These are phyloP conservation scores for Peromyscus attwateri DNA, from an alignment of 2,797 vertebrate species.

Conservation along the genomic window DNA sequence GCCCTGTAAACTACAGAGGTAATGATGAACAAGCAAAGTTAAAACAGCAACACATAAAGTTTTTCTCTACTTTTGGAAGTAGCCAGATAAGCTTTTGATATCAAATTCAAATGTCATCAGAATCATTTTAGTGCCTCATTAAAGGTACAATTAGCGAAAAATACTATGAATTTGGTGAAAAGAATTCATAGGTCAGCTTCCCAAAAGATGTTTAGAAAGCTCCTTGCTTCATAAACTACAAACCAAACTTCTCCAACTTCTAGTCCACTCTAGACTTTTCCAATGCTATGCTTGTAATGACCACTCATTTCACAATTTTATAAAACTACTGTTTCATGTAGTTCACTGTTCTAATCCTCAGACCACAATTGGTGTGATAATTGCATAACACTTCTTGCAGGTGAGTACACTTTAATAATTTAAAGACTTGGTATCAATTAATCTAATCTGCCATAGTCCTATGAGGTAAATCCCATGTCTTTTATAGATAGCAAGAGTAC, in stretches of 20 bases:
- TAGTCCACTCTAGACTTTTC: neutral
- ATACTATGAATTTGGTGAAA: neutral
- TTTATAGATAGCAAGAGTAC: neutral
- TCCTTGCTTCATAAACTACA: neutral
- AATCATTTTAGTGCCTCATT: neutral
- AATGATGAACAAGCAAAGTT: neutral
- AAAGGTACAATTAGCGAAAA: neutral
- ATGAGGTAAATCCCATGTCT: neutral
- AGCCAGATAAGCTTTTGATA: neutral
- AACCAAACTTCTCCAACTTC: neutral
- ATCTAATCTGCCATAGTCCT: neutral
- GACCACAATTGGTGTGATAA: neutral
- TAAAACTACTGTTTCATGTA: neutral
- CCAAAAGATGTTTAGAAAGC: neutral
- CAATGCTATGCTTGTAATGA: neutral
- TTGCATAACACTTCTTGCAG: neutral
- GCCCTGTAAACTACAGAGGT: neutral
- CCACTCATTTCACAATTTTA: neutral
- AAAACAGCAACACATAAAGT: neutral
- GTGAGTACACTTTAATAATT: neutral
- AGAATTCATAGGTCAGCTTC: neutral
- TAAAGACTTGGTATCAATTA: neutral
- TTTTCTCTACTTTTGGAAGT: neutral
- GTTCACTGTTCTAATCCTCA: neutral
- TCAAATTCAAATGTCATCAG: neutral